Base-by-base conservation (phyloP, 2,113 vertebrate genomes). In the Ardeotis arabs region DNA sequence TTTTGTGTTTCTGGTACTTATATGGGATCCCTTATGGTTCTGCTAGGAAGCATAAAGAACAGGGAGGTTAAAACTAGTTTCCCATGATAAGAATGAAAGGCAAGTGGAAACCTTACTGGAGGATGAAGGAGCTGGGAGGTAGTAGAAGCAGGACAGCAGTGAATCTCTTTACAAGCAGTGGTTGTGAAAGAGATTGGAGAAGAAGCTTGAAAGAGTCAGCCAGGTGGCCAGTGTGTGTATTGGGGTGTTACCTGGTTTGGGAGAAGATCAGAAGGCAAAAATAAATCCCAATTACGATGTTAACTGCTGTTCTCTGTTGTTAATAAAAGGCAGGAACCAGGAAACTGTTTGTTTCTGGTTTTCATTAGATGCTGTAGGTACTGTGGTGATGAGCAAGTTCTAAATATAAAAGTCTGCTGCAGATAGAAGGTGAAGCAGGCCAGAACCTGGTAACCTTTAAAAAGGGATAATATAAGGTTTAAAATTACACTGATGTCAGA, bases 191-290 rank as follows among this genome's bases (percentile, higher is more conserved):
- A 72, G 31, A 12, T 9, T 69, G 55, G 39, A 79, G 52, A 70
- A 78, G 33, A 2, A 72, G 44, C 21, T 29, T 50, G 44, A 53
- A 74, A 44, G 63, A 69, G 21, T 82, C 62, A 72, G 33, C 31
- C 35, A 64, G 39, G 58, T 79, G 69, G 47, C 14, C 73, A 20
- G 1, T 39, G 45, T 62, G n/a, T 45, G 31, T 37, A 25, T 8
- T 87, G 10, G 33, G n/a, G 45, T 41, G 29, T 25, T 91, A 14
- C 22, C 56, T 91, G 74, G n/a, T 68, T 39, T 72, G 53, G 21
- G 82, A 84, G 62, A 45, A 56, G 60, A 72, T 82, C 47, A 87
- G 81, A 84, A 93, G 44, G 87, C 74, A 93, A 72, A 93, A 85
- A 79, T 64, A 90, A 92, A 95, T 76, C 33, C 13, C 29, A 33